Percentiles rank a stretch among this genome's conserved stretches.
Conservation (phyloP, 2,888 invertebrate genomes). For the Heterodera filipjevi region DNA sequence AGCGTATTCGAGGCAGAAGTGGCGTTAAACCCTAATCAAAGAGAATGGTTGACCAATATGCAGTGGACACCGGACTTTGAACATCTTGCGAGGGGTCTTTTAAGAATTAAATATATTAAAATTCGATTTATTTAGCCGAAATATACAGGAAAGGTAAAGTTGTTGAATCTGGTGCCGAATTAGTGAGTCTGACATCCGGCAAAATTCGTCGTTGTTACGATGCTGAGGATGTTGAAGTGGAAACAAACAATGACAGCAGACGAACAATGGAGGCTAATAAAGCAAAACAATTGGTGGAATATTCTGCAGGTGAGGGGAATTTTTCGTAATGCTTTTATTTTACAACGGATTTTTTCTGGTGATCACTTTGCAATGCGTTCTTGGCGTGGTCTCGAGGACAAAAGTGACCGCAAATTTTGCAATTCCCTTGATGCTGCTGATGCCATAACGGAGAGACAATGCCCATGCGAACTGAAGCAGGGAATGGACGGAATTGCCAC, state of each 20-base stretch:
- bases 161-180: conserved; percentile 40
- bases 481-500: conserved; percentile 58
- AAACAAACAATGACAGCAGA: not conserved
- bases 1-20: conserved; percentile 89
- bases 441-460: conserved; percentile 62
- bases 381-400: conserved; percentile 86
- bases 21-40: conserved; percentile 70
- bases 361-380: conserved; percentile 74
- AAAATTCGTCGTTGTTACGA: conserved; percentile 46
- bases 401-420: conserved; percentile 66
- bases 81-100: conserved; percentile 50
- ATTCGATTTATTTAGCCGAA: not conserved
- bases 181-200: conserved; percentile 61
- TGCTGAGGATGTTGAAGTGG: not conserved
- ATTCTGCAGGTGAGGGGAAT: conserved; percentile 39
- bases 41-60: conserved; percentile 62
- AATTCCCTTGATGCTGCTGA: conserved; percentile 74
- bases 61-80: conserved; percentile 60
- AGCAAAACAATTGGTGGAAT: conserved; percentile 42
- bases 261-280: conserved; percentile 7
- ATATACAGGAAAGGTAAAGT: not conserved
- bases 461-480: conserved; percentile 69
- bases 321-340: not conserved
- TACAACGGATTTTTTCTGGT: conserved; percentile 65
- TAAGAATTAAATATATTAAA: not conserved